Evolutionary conservation across 2,797 vertebrate species (phyloP).

Genomic region (Gymnothorax javanicus): DNA sequence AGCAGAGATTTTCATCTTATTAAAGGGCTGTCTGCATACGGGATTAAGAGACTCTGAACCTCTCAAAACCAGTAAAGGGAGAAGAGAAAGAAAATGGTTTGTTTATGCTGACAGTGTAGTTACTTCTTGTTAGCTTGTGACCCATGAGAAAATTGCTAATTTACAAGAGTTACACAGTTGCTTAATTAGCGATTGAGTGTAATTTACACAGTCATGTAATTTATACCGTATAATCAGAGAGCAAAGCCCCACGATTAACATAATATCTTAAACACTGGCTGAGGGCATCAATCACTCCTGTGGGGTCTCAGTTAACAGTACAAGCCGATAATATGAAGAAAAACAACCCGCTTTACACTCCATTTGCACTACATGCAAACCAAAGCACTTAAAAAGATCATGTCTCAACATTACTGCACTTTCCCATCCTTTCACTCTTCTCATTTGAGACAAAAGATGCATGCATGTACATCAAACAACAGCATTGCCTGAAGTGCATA

Average conservation of each 20-base stretch:
- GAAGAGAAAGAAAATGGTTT: neutral
- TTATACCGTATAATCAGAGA: neutral
- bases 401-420: neutral
- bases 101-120: neutral
- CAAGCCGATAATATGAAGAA: neutral
- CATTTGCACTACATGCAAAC: neutral
- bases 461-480: neutral
- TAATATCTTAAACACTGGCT: neutral
- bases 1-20: neutral
- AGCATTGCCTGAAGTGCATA: neutral
- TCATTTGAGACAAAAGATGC: neutral
- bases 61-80: neutral
- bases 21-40: neutral
- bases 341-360: neutral
- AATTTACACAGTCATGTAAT: slow-evolving; percentile 4
- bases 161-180: neutral
- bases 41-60: neutral
- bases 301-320: neutral
- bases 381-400: neutral
- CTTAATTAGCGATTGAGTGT: neutral
- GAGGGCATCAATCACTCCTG: neutral
- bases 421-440: neutral
- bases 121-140: neutral
- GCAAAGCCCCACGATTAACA: slow-evolving; percentile 9
- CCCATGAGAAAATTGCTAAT: neutral